Percentiles rank a stretch among this genome's conserved stretches.
Conservation (phyloP, 2,113 vertebrate species). For the Grammomys dolichurus region DNA sequence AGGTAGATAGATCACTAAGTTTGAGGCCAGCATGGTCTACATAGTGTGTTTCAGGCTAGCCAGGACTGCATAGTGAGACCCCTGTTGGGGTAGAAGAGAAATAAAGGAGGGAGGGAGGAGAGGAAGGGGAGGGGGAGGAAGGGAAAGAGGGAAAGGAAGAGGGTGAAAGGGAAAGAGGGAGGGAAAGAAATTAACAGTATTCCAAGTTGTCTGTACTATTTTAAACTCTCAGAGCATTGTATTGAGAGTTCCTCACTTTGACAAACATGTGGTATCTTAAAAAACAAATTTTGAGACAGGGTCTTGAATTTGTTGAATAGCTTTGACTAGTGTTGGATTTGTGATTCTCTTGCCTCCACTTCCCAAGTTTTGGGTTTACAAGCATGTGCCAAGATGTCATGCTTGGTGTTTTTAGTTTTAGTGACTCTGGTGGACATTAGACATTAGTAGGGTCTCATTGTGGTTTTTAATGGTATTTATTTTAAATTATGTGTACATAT, state of each 20-base stretch:
- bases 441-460: neutral
- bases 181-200: neutral
- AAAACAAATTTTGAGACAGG: neutral
- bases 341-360: neutral
- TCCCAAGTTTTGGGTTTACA: neutral
- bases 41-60: neutral
- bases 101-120: neutral
- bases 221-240: slow-evolving; percentile 13
- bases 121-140: too few species aligned
- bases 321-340: neutral
- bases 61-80: neutral
- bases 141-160: too few species aligned
- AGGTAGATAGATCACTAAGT: neutral
- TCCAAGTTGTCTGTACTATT: neutral
- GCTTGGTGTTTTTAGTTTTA: slow-evolving; percentile 23
- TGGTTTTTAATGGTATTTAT: neutral
- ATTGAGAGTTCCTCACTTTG: neutral
- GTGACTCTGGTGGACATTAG: neutral
- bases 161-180: too few species aligned
- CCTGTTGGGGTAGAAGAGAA: neutral
- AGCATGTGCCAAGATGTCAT: neutral
- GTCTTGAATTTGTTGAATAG: neutral
- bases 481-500: neutral
- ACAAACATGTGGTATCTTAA: neutral
- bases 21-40: neutral